Base-by-base conservation (phyloP, 2,113 vertebrate genomes). In the Riparia riparia region DNA sequence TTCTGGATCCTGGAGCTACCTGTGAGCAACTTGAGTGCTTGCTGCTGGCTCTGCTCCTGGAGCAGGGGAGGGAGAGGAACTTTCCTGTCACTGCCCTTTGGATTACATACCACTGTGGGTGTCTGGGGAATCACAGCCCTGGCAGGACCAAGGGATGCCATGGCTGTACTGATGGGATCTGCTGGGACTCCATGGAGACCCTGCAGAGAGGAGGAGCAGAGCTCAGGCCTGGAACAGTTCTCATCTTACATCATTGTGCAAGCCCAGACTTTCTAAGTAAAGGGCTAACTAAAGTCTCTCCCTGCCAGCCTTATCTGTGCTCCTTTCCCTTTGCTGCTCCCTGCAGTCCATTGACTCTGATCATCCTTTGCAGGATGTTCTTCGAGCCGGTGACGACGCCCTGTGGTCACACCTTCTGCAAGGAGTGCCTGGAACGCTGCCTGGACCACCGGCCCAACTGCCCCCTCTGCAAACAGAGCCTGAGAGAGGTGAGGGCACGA, bases 361-460 rank as follows among this genome's bases (percentile, higher is more conserved):
- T 68, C 39, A 9, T 34, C 39, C 54, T 91, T 82, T 85, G 39
- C 89, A 99, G 99, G 96, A 94, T 99, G 97, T 99, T 99, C 77
- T 98, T 98, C 1, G 98, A 99, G 94, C 99, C 99, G 0, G 98
- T 99, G 90, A 99, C 99, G 0, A 99, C 99, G 1, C 99, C 98
- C 5, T 99, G 99, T 58, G 99, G 99, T 17, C 99, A 99, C 96
- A 99, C 98, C 42, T 99, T 99, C 98, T 99, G 99, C 93, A 99
- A 98, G 94, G 98, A 98, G 96, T 99, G 99, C 95, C 97, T 99
- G 0, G 98, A 99, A 49, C 98, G 99, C 91, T 99, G 98, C 96
- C 97, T 99, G 91, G 99, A 99, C 97, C 99, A 99, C 96, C 98
- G 98, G 71, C 98, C 99, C 31, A 98, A 97, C 96, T 99, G 99